Conservation (phyloP, 2,888 invertebrate species). For the Agelastica alni region DNA sequence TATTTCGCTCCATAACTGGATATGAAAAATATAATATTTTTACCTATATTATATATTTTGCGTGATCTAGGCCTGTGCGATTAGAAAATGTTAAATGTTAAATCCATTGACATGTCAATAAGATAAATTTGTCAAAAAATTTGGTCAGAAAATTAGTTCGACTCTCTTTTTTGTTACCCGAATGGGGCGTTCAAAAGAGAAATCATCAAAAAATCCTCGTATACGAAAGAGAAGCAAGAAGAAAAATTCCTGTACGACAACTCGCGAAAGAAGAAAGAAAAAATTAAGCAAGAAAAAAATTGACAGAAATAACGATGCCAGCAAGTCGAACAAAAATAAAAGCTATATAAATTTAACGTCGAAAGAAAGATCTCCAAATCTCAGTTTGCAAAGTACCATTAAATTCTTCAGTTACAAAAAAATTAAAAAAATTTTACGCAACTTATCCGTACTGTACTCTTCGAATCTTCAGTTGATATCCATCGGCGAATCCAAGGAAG, state of each 20-base stretch:
- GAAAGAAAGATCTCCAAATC: neutral
- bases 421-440: neutral
- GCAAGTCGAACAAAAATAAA: neutral
- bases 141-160: too few species aligned
- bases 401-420: neutral
- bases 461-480: constrained; percentile 9
- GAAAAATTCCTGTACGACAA: too few species aligned
- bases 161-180: too few species aligned
- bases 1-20: too few species aligned
- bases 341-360: neutral
- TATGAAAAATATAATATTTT: too few species aligned
- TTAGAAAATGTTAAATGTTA: too few species aligned
- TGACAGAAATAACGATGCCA: neutral
- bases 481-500: constrained; percentile 10
- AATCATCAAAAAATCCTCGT: neutral
- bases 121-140: too few species aligned
- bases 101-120: too few species aligned
- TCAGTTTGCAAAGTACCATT: neutral
- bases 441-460: neutral
- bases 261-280: too few species aligned
- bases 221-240: neutral
- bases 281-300: neutral
- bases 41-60: too few species aligned
- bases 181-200: neutral
- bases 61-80: too few species aligned